Percentiles rank a stretch among this genome's conserved stretches.
Evolutionary conservation across 2,113 vertebrate species (phyloP).

Genomic region (Alosa alosa): DNA sequence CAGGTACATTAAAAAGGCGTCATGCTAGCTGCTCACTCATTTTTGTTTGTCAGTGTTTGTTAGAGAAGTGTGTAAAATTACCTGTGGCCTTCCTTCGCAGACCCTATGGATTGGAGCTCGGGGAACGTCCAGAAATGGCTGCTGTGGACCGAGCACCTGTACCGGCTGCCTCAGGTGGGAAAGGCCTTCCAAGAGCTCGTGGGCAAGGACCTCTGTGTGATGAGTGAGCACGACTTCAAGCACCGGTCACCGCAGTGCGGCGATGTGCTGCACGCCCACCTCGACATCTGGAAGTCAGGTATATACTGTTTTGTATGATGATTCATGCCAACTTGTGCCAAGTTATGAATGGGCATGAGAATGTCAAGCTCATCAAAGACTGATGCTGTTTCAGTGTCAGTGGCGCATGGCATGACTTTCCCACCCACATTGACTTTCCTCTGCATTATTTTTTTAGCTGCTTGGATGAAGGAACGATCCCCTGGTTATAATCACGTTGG

Average conservation of each 20-base stretch:
- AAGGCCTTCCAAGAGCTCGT: slow-evolving; percentile 89
- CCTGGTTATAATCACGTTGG: slow-evolving; percentile 70
- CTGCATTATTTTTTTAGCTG: slow-evolving; percentile 69
- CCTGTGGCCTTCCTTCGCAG: slow-evolving; percentile 57
- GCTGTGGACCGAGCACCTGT: slow-evolving; percentile 95
- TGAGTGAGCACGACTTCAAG: slow-evolving; percentile 92
- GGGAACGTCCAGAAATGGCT: slow-evolving; percentile 97
- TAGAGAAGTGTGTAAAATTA: not conserved
- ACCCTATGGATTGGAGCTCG: slow-evolving; percentile 87
- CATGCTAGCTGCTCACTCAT: too few relatives aligned
- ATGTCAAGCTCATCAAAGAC: too few relatives aligned
- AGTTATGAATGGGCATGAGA: not conserved
- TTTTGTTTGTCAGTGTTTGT: too few relatives aligned
- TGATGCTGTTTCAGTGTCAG: not conserved
- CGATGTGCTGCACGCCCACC: slow-evolving; percentile 90
- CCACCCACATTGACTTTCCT: too few relatives aligned
- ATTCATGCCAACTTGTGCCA: not conserved
- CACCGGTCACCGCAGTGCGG: slow-evolving; percentile 86
- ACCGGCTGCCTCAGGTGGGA: slow-evolving; percentile 86
- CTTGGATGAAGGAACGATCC: slow-evolving; percentile 92
- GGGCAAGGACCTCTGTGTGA: slow-evolving; percentile 87
- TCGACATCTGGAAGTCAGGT: slow-evolving; percentile 99
- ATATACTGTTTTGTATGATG: not conserved
- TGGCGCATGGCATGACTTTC: not conserved
- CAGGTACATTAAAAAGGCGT: too few relatives aligned